A percentile compares a stretch with the other conserved stretches of the same genome.
phyloP scores from a whole-genome alignment of 2,113 vertebrate genomes.

The Lasiurus cinereus region DNA sequence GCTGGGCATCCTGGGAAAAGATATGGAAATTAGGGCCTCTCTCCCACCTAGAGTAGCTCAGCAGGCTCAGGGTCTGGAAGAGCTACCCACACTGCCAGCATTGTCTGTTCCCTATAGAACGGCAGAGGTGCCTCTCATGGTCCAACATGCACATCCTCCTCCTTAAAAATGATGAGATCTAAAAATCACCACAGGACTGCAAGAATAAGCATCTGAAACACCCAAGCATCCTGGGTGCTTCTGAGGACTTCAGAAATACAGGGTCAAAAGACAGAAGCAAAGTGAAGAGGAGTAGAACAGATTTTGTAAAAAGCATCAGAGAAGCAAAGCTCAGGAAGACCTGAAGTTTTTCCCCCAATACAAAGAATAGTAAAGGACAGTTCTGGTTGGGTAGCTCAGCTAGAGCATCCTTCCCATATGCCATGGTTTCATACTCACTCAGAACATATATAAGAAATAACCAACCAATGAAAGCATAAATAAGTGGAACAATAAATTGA shows the following conservation, averaged over 20 bases:
- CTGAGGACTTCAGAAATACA: background rate
- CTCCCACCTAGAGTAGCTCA: background rate
- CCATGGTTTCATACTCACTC: background rate
- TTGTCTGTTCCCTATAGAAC: background rate
- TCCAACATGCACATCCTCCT: background rate
- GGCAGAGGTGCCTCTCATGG: background rate
- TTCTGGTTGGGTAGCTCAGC: background rate
- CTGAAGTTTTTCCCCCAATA: background rate
- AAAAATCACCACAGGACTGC: background rate
- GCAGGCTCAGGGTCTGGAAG: rapidly evolving
- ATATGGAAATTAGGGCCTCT: constrained; percentile 67
- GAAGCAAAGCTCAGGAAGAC: background rate
- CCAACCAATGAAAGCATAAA: background rate
- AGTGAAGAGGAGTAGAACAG: background rate
- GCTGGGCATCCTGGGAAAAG: constrained; percentile 80
- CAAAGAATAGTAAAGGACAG: background rate
- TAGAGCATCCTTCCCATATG: background rate
- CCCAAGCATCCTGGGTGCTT: background rate
- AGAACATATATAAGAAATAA: background rate
- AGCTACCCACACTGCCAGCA: background rate
- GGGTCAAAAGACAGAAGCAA: background rate
- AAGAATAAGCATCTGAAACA: background rate
- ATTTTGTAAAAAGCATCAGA: background rate
- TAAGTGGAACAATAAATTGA: background rate
- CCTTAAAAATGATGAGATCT: background rate